Evolutionary conservation across 1,140 invertebrate genomes (phyloP).

Genomic region (Spodoptera litura): DNA sequence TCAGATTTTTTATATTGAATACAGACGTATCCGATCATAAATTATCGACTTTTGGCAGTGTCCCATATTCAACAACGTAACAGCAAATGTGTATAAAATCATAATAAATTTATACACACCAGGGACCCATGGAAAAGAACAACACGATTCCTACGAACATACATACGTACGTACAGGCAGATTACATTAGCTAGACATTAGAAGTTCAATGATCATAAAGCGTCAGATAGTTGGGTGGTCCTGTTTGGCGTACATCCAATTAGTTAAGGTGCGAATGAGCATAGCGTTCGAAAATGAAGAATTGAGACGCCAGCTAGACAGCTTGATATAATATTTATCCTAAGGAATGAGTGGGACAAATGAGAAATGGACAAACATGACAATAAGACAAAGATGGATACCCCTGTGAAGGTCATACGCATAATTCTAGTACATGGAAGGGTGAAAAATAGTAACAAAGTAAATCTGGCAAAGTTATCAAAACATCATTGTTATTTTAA

Average conservation of each 20-base stretch:
- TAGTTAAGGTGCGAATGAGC: conserved; percentile 60
- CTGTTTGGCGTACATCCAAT: conserved; percentile 61
- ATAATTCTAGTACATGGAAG: no score
- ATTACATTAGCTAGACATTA: conserved; percentile 44
- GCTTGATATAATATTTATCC: conserved; percentile 28
- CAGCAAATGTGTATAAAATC: conserved; percentile 30
- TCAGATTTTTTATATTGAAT: conserved; percentile 40
- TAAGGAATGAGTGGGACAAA: conserved; percentile 8
- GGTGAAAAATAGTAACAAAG: conserved; percentile 11
- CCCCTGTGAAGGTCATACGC: not conserved
- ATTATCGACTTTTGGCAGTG: conserved; percentile 41
- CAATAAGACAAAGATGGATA: conserved; percentile 18
- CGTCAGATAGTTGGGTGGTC: conserved; percentile 59
- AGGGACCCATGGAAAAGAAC: conserved; percentile 8
- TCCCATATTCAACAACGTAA: conserved; percentile 33
- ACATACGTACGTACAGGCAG: conserved; percentile 27
- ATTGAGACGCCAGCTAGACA: conserved; percentile 43
- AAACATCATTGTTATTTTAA: conserved; percentile 4
- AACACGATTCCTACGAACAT: conserved; percentile 14
- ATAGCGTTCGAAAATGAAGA: conserved; percentile 39
- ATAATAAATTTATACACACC: conserved; percentile 22
- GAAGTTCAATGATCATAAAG: conserved; percentile 56
- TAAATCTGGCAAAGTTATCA: conserved; percentile 15
- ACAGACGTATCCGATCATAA: conserved; percentile 42
- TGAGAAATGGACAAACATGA: conserved; percentile 38